Evolutionary conservation across 2,888 invertebrate species (phyloP).

Genomic region (Meteorus colon): DNA sequence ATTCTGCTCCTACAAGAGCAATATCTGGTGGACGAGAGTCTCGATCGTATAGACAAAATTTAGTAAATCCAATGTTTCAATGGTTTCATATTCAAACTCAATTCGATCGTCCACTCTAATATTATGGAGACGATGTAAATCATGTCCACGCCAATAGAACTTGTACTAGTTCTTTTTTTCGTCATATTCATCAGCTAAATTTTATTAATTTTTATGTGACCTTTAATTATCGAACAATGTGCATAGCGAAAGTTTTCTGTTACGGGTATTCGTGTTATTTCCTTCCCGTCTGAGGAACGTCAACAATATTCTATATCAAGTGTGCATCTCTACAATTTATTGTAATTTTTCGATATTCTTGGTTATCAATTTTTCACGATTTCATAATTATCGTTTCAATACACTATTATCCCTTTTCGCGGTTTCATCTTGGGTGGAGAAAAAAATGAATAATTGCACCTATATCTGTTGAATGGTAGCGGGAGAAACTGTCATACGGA

Average conservation of each 20-base stretch:
- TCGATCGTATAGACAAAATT: not conserved
- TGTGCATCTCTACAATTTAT: not conserved
- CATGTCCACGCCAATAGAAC: too few species aligned
- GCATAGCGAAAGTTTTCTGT: not conserved
- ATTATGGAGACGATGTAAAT: too few species aligned
- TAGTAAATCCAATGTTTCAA: not conserved
- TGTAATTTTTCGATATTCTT: not conserved
- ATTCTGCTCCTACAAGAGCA: conserved; percentile 3
- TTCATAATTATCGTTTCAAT: not conserved
- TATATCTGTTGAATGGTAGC: not conserved
- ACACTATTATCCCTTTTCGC: not conserved
- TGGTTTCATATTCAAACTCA: too few species aligned
- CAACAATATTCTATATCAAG: not conserved
- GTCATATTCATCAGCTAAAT: conserved; percentile 6
- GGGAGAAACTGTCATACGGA: not conserved
- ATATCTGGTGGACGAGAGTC: not conserved
- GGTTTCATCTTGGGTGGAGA: not conserved
- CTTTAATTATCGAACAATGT: not conserved
- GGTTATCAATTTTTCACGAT: not conserved
- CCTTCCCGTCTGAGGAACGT: not conserved
- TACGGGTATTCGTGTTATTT: not conserved
- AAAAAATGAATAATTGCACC: not conserved
- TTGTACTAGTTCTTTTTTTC: too few species aligned
- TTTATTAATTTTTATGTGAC: conserved; percentile 1
- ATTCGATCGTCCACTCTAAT: too few species aligned